These are phyloP conservation scores for Butorides virescens DNA, from an alignment of 2,113 vertebrate genomes.

Conservation along the genomic window DNA sequence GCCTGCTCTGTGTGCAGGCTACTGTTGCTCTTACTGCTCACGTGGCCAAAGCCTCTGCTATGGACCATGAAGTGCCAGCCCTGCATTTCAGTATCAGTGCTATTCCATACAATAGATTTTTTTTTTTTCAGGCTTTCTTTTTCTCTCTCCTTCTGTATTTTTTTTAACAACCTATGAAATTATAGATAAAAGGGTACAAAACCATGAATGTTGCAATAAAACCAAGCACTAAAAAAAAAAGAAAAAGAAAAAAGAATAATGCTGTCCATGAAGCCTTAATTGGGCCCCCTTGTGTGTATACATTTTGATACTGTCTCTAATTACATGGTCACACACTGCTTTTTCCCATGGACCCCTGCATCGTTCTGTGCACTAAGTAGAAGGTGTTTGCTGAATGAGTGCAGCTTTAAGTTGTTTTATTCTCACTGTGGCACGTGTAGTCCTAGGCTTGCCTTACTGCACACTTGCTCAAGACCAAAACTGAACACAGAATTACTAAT, in stretches of 20 bases:
- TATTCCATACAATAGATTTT: neutral
- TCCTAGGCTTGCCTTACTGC: neutral
- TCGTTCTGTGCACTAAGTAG: constrained; percentile 7
- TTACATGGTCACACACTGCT: constrained; percentile 51
- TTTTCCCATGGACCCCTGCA: constrained; percentile 45
- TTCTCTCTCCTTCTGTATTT: neutral
- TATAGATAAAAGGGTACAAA: constrained; percentile 47
- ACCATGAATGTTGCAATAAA: neutral
- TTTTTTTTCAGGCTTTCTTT: constrained; percentile 13
- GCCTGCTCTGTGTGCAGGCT: neutral
- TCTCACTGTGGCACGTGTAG: neutral
- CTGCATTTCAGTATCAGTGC: neutral
- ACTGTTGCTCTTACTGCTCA: neutral
- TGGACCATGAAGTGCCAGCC: neutral
- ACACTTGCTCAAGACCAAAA: neutral
- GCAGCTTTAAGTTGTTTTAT: constrained; percentile 26
- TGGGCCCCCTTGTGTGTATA: constrained; percentile 51
- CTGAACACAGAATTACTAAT: neutral
- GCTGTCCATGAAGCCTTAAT: constrained; percentile 30
- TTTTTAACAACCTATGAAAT: constrained; percentile 36
- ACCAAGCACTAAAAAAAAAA: neutral
- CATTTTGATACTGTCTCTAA: constrained; percentile 57
- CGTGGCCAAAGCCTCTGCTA: neutral
- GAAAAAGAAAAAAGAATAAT: neutral
- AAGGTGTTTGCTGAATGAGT: constrained; percentile 47